Evolutionary conservation across 1,140 invertebrate species (phyloP).

Genomic region (Calliopsis andreniformis): DNA sequence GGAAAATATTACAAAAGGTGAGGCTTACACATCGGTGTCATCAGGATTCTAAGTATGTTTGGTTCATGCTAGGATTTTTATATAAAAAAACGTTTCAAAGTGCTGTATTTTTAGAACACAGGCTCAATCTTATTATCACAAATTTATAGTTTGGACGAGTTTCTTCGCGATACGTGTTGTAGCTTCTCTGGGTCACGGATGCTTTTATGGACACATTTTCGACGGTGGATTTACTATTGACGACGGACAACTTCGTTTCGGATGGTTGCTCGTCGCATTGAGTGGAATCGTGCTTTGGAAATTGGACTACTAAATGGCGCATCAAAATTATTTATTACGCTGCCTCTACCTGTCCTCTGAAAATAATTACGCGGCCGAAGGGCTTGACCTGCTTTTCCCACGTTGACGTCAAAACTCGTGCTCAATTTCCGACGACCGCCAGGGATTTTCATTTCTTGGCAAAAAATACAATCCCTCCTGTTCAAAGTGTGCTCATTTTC

Average conservation of each 20-base stretch:
- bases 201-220: not conserved
- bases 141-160: not conserved
- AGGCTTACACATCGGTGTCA: too few species aligned
- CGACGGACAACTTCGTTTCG: not conserved
- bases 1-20: too few species aligned
- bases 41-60: too few species aligned
- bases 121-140: conserved; percentile 1
- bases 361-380: conserved; percentile 38
- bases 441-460: not conserved
- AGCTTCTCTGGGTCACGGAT: too few species aligned
- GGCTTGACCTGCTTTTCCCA: conserved; percentile 37
- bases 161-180: not conserved
- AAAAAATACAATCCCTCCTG: too few species aligned
- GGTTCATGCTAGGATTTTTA: too few species aligned
- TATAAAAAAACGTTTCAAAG: too few species aligned
- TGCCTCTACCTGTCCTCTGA: not conserved
- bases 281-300: not conserved
- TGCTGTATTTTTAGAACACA: not conserved
- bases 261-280: not conserved
- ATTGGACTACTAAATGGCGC: not conserved
- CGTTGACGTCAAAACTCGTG: conserved; percentile 41
- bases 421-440: not conserved
- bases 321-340: conserved; percentile 1
- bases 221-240: not conserved
- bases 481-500: too few species aligned